These are phyloP conservation scores for Aricia artaxerxes DNA, from an alignment of 2,888 invertebrate species.

Conservation along the genomic window DNA sequence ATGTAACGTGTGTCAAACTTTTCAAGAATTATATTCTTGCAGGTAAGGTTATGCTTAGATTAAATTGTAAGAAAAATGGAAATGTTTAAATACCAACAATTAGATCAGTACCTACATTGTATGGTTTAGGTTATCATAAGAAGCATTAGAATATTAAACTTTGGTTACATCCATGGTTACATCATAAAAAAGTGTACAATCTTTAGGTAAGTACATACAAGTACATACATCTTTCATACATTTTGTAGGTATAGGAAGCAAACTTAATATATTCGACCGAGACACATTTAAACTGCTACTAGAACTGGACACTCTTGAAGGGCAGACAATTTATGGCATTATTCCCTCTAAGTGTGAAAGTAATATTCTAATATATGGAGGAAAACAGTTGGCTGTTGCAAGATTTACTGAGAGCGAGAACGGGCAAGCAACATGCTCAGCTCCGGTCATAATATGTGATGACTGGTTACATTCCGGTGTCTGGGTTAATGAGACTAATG, in stretches of 20 bases:
- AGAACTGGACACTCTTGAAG: slow-evolving; percentile 54
- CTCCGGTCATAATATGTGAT: slow-evolving; percentile 58
- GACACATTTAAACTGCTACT: slow-evolving; percentile 46
- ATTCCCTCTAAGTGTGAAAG: slow-evolving; percentile 50
- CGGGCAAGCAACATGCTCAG: slow-evolving; percentile 45
- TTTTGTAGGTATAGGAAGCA: slow-evolving; percentile 78
- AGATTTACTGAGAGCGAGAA: slow-evolving; percentile 38
- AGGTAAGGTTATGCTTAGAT: slow-evolving; percentile 56
- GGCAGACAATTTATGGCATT: slow-evolving; percentile 82
- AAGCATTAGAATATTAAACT: background rate
- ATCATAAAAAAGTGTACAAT: background rate
- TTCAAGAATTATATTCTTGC: slow-evolving; percentile 63
- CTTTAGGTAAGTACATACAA: background rate
- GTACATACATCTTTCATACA: background rate
- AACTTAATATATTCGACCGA: slow-evolving; percentile 57
- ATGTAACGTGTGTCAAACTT: slow-evolving; percentile 77
- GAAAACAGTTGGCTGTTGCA: slow-evolving; percentile 72
- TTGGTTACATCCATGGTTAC: background rate
- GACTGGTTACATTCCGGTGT: slow-evolving; percentile 85
- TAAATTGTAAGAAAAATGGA: background rate
- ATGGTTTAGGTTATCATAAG: background rate
- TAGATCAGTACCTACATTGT: too few relatives aligned
- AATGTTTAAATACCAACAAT: too few relatives aligned
- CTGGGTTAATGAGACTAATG: slow-evolving; percentile 67
- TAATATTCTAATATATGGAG: slow-evolving; percentile 78